phyloP scores from a whole-genome alignment of 2,797 vertebrate species.

The Podargus strigoides region DNA sequence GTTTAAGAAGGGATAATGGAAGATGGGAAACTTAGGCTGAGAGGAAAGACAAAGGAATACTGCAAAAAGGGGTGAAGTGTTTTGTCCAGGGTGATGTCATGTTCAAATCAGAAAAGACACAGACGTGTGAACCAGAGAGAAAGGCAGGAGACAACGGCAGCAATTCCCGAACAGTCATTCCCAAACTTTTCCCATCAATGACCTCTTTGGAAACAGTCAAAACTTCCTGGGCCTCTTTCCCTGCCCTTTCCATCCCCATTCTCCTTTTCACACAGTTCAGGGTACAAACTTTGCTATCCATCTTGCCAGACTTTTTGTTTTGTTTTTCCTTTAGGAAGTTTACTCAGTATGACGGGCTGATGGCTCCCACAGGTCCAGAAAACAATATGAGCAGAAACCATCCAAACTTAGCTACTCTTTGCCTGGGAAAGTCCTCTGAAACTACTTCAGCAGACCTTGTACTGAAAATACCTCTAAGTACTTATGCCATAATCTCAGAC shows the following conservation, averaged over 20 bases:
- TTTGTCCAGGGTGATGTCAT: neutral
- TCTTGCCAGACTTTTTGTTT: neutral
- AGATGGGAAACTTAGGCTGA: neutral
- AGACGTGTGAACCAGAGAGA: neutral
- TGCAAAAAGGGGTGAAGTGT: neutral
- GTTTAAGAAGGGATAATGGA: neutral
- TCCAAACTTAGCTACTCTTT: neutral
- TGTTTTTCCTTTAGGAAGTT: neutral
- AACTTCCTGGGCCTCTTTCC: neutral
- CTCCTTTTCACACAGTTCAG: neutral
- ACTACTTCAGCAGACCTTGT: neutral
- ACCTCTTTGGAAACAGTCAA: neutral
- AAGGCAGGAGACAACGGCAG: neutral
- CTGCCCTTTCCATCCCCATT: neutral
- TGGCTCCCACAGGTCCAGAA: neutral
- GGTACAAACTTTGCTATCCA: neutral
- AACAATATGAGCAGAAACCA: neutral
- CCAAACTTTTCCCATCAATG: neutral
- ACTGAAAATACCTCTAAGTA: neutral
- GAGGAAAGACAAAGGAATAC: neutral
- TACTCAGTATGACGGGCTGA: accelerated
- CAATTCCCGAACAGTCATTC: neutral
- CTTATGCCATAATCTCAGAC: neutral
- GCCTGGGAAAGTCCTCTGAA: neutral
- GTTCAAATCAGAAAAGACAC: neutral